Percentiles rank a stretch among this genome's conserved stretches.
These are phyloP conservation scores for Lithobates pipiens DNA, from an alignment of 2,797 vertebrate species.

Conservation along the genomic window DNA sequence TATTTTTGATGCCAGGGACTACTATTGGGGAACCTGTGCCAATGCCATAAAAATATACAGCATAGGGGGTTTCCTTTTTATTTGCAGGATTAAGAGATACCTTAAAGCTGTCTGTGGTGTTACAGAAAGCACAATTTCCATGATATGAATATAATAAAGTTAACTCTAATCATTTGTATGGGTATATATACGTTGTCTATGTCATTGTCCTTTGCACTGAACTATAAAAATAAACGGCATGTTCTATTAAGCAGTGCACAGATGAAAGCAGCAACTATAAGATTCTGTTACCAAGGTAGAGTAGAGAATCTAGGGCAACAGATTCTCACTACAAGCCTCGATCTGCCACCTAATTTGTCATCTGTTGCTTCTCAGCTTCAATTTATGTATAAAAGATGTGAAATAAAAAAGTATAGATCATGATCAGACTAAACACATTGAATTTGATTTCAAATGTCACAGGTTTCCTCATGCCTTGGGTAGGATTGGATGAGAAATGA, in stretches of 20 bases:
- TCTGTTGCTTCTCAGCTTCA: slow-evolving; percentile 56
- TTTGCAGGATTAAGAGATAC: too few species aligned
- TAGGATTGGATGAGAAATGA: slow-evolving; percentile 67
- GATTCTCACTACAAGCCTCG: neutral
- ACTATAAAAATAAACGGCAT: too few species aligned
- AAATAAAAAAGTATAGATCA: slow-evolving; percentile 51
- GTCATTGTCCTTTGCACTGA: too few species aligned
- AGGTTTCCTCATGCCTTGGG: slow-evolving; percentile 63
- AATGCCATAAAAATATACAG: too few species aligned
- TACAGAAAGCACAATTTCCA: too few species aligned
- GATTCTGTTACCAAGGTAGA: neutral
- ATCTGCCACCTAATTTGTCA: slow-evolving; percentile 29
- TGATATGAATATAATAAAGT: too few species aligned
- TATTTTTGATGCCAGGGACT: too few species aligned
- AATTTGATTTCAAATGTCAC: slow-evolving; percentile 63
- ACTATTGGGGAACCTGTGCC: too few species aligned
- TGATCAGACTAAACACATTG: slow-evolving; percentile 24
- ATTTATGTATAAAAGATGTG: slow-evolving; percentile 50
- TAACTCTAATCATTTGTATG: too few species aligned
- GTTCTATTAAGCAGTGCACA: neutral
- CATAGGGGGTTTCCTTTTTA: too few species aligned
- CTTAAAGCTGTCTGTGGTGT: too few species aligned
- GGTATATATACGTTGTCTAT: too few species aligned
- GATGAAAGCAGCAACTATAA: neutral
- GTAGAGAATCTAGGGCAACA: neutral